These are phyloP conservation scores for Mamestra configurata DNA, from an alignment of 1,140 invertebrate species.

Conservation along the genomic window DNA sequence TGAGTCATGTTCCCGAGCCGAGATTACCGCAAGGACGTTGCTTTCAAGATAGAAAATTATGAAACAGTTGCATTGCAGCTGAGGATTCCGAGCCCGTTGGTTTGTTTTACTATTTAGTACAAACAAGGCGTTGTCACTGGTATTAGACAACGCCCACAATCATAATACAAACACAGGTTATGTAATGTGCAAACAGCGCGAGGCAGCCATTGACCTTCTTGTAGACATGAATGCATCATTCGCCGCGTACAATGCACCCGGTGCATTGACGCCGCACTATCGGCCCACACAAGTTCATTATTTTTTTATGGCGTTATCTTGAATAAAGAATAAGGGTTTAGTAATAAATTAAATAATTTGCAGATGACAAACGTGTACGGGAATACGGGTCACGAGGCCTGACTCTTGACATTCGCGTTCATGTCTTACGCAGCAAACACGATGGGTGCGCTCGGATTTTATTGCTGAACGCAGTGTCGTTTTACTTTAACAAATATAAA, in stretches of 20 bases:
- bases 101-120: slow-evolving; percentile 31
- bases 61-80: slow-evolving; percentile 45
- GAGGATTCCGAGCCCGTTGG: slow-evolving; percentile 41
- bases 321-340: slow-evolving; percentile 66
- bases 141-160: slow-evolving; percentile 70
- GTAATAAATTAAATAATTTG: slow-evolving; percentile 53
- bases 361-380: slow-evolving; percentile 13
- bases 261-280: slow-evolving; percentile 77
- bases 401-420: slow-evolving; percentile 33
- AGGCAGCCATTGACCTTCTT: slow-evolving; percentile 82
- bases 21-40: slow-evolving; percentile 78
- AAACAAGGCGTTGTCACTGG: slow-evolving; percentile 56
- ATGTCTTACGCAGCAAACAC: slow-evolving; percentile 16
- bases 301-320: slow-evolving; percentile 71
- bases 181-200: slow-evolving; percentile 78
- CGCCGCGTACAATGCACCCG: slow-evolving; percentile 78
- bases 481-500: slow-evolving; percentile 15
- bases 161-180: slow-evolving; percentile 77
- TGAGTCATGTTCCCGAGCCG: slow-evolving; percentile 76
- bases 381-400: slow-evolving; percentile 23
- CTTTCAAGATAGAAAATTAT: slow-evolving; percentile 63
- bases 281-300: slow-evolving; percentile 79
- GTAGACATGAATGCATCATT: slow-evolving; percentile 84
- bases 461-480: not conserved
- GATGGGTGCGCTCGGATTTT: slow-evolving; percentile 21